A percentile compares a stretch with the other conserved stretches of the same genome.
These are phyloP conservation scores for Drosophila grimshawi DNA, from an alignment of 1,140 invertebrate species.

Conservation along the genomic window DNA sequence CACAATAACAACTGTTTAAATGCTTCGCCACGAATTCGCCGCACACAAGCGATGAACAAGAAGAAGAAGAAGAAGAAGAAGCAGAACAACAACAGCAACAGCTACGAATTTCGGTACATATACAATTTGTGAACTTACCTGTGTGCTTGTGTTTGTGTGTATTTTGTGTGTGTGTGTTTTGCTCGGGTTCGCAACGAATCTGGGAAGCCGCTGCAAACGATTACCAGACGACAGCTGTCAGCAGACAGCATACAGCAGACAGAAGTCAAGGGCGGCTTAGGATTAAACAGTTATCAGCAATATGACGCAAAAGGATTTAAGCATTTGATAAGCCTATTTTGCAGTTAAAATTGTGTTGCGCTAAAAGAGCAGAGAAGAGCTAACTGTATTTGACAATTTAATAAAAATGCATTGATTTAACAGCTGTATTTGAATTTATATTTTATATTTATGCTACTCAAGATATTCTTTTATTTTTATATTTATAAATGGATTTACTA, in stretches of 20 bases:
- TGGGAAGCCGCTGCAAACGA: slow-evolving; percentile 49
- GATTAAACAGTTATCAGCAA: slow-evolving; percentile 35
- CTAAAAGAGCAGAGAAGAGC: too few species aligned
- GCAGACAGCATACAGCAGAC: background rate
- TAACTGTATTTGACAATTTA: too few species aligned
- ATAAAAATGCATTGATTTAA: too few species aligned
- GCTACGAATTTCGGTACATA: slow-evolving; percentile 68
- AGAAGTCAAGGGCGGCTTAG: slow-evolving; percentile 51
- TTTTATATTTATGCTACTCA: background rate
- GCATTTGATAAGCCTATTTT: background rate
- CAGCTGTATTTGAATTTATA: too few species aligned
- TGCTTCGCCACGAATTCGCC: slow-evolving; percentile 60
- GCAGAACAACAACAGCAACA: slow-evolving; percentile 47
- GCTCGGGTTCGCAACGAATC: slow-evolving; percentile 53
- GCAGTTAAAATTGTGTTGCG: too few species aligned
- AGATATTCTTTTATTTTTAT: too few species aligned
- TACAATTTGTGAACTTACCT: slow-evolving; percentile 63
- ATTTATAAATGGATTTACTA: background rate
- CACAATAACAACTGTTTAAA: slow-evolving; percentile 34
- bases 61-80: slow-evolving; percentile 26
- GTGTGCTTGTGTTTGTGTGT: slow-evolving; percentile 10
- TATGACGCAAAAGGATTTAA: background rate
- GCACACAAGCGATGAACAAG: slow-evolving; percentile 3
- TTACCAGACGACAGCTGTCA: slow-evolving; percentile 43
- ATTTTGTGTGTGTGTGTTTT: background rate